A percentile compares a stretch with the other conserved stretches of the same genome.
phyloP scores from a whole-genome alignment of 2,888 invertebrate species.

The Agriopis marginaria region DNA sequence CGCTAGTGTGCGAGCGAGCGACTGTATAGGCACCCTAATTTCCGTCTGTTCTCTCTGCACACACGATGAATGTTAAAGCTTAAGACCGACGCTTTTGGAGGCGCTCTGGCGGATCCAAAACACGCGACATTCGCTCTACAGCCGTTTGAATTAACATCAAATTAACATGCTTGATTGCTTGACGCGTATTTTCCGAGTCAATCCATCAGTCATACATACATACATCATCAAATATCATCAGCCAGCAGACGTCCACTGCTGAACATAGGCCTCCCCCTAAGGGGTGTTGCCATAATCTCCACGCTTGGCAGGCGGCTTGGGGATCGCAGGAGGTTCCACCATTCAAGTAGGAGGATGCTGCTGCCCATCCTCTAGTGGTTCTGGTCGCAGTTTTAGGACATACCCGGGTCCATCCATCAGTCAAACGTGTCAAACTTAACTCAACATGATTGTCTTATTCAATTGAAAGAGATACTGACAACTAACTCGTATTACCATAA shows the following conservation, averaged over 20 bases:
- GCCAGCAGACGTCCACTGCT: too few relatives aligned
- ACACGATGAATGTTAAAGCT: conserved; percentile 62
- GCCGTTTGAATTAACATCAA: conserved; percentile 37
- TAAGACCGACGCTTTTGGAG: conserved; percentile 59
- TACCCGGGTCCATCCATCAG: too few relatives aligned
- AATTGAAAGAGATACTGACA: neutral
- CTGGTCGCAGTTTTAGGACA: too few relatives aligned
- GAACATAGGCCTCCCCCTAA: too few relatives aligned
- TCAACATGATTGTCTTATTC: neutral
- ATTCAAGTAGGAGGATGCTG: too few relatives aligned
- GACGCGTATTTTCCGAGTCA: conserved; percentile 34
- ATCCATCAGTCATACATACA: too few relatives aligned
- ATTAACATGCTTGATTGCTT: conserved; percentile 40
- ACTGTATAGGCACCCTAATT: conserved; percentile 56
- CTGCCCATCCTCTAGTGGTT: too few relatives aligned
- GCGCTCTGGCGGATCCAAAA: conserved; percentile 30
- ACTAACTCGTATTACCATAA: conserved; percentile 50
- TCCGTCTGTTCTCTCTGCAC: conserved; percentile 58
- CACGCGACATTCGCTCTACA: conserved; percentile 39
- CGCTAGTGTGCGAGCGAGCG: conserved; percentile 38
- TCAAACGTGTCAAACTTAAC: conserved; percentile 34
- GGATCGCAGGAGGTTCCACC: too few relatives aligned
- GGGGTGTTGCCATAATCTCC: too few relatives aligned
- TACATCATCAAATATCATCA: too few relatives aligned
- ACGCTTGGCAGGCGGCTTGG: too few relatives aligned